Evolutionary conservation across 1,140 invertebrate species (phyloP).

Genomic region (Macrotrachela quadricornifera): DNA sequence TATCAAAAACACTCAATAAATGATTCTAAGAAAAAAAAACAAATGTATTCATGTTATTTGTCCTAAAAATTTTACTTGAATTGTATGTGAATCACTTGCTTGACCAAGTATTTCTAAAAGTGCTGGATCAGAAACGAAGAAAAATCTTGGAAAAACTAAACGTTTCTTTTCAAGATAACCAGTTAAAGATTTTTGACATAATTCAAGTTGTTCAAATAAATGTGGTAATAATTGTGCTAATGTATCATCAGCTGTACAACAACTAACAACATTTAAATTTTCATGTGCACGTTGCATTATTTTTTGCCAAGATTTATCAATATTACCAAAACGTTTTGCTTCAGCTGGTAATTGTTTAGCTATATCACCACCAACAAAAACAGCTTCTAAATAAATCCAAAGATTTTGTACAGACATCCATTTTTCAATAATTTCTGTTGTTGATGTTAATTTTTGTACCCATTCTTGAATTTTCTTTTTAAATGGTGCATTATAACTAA

Average conservation of each 20-base stretch:
- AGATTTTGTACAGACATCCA: conserved; percentile 29
- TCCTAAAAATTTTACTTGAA: conserved; percentile 34
- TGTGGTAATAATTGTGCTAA: conserved; percentile 72
- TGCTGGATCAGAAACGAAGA: conserved; percentile 91
- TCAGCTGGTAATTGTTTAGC: conserved; percentile 33
- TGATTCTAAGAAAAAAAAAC: conserved; percentile 44
- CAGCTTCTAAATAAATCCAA: conserved; percentile 29
- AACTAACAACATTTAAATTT: conserved; percentile 73
- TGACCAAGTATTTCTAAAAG: conserved; percentile 84
- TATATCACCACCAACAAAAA: conserved; percentile 30
- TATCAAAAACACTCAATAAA: conserved; percentile 82
- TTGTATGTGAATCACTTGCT: conserved; percentile 88
- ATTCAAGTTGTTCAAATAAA: conserved; percentile 77
- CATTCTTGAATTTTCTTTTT: conserved; percentile 28
- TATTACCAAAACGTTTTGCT: conserved; percentile 57
- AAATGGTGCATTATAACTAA: conserved; percentile 27
- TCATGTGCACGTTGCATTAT: conserved; percentile 83
- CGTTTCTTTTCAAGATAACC: conserved; percentile 87
- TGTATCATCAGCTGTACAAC: conserved; percentile 82
- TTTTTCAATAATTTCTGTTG: conserved; percentile 26
- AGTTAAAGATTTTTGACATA: conserved; percentile 86
- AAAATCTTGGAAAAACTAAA: conserved; percentile 85
- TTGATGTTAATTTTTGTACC: conserved; percentile 25
- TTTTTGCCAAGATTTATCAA: conserved; percentile 94
- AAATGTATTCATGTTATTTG: not conserved